Evolutionary conservation across 2,113 vertebrate species (phyloP).

Genomic region (Pedionomus torquatus): DNA sequence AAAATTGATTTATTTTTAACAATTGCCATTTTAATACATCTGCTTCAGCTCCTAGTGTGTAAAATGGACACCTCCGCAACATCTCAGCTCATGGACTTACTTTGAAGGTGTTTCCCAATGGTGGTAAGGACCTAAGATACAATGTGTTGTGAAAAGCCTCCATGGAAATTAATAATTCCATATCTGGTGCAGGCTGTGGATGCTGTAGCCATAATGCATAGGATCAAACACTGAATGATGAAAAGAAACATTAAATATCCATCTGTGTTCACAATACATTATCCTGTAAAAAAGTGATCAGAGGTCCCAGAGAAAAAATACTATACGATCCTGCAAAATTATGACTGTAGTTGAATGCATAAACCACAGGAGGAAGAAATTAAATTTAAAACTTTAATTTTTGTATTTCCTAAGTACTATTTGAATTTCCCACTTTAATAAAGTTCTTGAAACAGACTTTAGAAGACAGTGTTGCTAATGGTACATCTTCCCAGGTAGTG

Average conservation of each 20-base stretch:
- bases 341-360: not conserved
- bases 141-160: not conserved
- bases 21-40: constrained; percentile 20
- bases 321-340: not conserved
- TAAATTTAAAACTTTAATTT: not conserved
- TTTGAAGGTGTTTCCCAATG: not conserved
- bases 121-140: not conserved
- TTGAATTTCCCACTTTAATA: not conserved
- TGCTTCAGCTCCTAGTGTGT: not conserved
- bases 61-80: not conserved
- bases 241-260: constrained; percentile 11
- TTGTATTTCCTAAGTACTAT: not conserved
- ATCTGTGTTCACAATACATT: not conserved
- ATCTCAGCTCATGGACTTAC: not conserved
- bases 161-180: not conserved
- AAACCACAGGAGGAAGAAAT: not conserved
- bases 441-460: not conserved
- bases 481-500: not conserved
- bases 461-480: not conserved
- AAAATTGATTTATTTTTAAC: constrained; percentile 30
- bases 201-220: not conserved
- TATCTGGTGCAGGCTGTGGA: not conserved
- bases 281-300: not conserved
- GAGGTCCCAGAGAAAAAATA: not conserved
- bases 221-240: not conserved